phyloP scores from a whole-genome alignment of 2,888 invertebrate species.

The Lapara coniferarum region DNA sequence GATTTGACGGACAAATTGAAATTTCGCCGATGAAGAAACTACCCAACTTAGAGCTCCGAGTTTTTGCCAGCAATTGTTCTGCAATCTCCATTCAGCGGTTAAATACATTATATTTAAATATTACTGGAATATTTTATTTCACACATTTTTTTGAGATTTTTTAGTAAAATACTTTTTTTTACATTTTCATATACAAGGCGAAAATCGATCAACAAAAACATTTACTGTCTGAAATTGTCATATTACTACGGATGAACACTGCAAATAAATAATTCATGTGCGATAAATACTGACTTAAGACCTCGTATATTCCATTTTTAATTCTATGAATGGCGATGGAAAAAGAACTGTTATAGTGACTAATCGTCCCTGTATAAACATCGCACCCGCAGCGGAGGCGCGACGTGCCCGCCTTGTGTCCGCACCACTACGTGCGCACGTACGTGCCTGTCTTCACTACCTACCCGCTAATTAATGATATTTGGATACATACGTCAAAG shows the following conservation, averaged over 20 bases:
- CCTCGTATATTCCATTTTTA: constrained; percentile 16
- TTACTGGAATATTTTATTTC: constrained; percentile 24
- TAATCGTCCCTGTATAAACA: constrained; percentile 21
- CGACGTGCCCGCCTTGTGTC: background rate
- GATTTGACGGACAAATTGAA: constrained; percentile 22
- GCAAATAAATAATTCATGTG: constrained; percentile 14
- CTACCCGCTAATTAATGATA: constrained; percentile 8
- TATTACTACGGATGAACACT: constrained; percentile 2
- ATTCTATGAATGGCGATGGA: constrained; percentile 19
- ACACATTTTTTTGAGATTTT: constrained; percentile 12
- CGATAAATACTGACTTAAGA: constrained; percentile 9
- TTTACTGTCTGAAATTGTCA: constrained; percentile 5
- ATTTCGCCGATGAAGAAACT: constrained; percentile 19
- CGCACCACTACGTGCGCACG: background rate
- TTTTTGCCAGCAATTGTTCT: constrained; percentile 21
- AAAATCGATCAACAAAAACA: constrained; percentile 9
- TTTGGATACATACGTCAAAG: background rate
- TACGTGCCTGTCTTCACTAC: background rate
- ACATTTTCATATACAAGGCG: constrained; percentile 21
- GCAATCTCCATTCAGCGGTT: constrained; percentile 21
- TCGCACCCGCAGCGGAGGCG: background rate
- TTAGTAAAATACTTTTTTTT: constrained; percentile 20
- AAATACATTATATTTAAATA: constrained; percentile 19
- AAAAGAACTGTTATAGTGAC: constrained; percentile 10
- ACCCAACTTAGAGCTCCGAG: constrained; percentile 17